phyloP scores from a whole-genome alignment of 2,113 vertebrate species.

The Sciurus niger region DNA sequence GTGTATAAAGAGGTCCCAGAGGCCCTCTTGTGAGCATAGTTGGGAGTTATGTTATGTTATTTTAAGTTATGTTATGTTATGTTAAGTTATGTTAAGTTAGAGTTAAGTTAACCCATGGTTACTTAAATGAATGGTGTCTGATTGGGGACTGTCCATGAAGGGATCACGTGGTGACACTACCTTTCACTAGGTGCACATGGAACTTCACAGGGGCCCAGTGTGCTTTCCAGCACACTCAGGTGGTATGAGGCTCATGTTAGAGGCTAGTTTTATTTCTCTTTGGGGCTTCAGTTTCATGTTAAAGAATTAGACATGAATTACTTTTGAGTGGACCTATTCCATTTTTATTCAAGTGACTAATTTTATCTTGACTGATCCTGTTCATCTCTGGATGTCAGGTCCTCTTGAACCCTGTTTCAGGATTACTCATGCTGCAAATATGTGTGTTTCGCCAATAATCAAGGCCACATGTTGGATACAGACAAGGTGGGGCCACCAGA shows the following conservation, averaged over 20 bases:
- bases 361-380: conserved; percentile 7
- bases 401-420: neutral
- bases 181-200: neutral
- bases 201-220: neutral
- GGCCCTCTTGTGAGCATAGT: neutral
- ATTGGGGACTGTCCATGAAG: neutral
- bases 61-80: too few relatives aligned
- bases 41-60: too few relatives aligned
- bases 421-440: neutral
- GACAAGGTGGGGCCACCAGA: neutral
- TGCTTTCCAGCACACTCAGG: neutral
- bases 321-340: neutral
- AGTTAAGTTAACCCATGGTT: neutral
- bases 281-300: neutral
- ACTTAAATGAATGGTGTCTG: neutral
- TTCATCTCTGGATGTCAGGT: neutral
- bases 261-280: neutral
- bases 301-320: neutral
- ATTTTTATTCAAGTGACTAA: neutral
- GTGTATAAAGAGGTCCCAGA: too few relatives aligned
- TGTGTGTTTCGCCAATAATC: neutral
- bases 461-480: neutral
- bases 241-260: neutral
- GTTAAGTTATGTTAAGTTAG: too few relatives aligned
- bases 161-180: neutral